These are phyloP conservation scores for Amiota minor DNA, from an alignment of 2,888 invertebrate species.

Conservation along the genomic window DNA sequence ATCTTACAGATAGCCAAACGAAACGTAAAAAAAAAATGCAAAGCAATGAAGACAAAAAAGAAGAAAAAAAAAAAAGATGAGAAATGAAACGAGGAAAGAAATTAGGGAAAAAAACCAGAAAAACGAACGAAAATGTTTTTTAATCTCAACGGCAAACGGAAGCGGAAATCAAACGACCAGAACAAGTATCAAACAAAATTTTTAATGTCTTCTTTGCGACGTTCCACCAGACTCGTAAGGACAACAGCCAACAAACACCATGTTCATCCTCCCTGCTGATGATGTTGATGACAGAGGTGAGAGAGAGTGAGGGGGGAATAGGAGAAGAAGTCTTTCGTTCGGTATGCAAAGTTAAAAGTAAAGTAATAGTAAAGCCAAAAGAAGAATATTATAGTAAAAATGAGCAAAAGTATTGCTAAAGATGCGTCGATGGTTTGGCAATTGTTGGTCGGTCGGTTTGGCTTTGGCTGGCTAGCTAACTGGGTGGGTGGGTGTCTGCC, in stretches of 20 bases:
- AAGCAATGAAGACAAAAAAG: too few relatives aligned
- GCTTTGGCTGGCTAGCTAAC: neutral
- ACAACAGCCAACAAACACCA: neutral
- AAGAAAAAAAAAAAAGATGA: slow-evolving; percentile 48
- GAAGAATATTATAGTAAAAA: slow-evolving; percentile 10
- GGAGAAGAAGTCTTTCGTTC: too few relatives aligned
- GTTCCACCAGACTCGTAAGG: too few relatives aligned
- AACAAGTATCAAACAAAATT: slow-evolving; percentile 57
- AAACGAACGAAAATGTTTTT: slow-evolving; percentile 58
- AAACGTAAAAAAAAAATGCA: slow-evolving; percentile 36
- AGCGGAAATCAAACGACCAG: slow-evolving; percentile 55
- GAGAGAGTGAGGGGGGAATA: too few relatives aligned
- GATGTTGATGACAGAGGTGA: neutral
- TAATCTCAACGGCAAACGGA: slow-evolving; percentile 70
- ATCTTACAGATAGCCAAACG: slow-evolving; percentile 59
- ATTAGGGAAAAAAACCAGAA: slow-evolving; percentile 47
- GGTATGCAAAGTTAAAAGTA: slow-evolving; percentile 35
- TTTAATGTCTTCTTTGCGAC: slow-evolving; percentile 58
- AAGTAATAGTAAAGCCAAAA: slow-evolving; percentile 29
- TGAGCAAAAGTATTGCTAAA: slow-evolving; percentile 18
- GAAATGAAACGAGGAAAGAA: slow-evolving; percentile 39
- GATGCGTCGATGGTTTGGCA: slow-evolving; percentile 19
- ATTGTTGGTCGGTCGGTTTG: slow-evolving; percentile 25
- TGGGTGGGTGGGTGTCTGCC: neutral
- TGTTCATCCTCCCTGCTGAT: neutral